These are phyloP conservation scores for Nyctereutes procyonoides DNA, from an alignment of 2,113 vertebrate genomes.

Conservation along the genomic window DNA sequence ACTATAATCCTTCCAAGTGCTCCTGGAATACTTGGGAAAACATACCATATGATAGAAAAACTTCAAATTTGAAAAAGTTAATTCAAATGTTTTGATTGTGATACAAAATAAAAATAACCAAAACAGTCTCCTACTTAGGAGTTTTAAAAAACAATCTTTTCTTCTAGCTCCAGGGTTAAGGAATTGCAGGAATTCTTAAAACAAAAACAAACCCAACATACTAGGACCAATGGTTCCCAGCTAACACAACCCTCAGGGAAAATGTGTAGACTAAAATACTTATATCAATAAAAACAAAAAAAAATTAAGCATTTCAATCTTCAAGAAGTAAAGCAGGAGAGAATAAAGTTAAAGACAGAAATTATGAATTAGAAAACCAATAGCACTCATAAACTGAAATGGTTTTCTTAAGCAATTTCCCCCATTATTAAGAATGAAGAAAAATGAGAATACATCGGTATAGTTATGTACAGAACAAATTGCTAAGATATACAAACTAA, in stretches of 20 bases:
- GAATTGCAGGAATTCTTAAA: not conserved
- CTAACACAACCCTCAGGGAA: not conserved
- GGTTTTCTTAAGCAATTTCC: not conserved
- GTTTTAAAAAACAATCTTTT: not conserved
- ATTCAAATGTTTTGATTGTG: not conserved
- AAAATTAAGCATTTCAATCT: not conserved
- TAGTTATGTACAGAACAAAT: not conserved
- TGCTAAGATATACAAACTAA: not conserved
- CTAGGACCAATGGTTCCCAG: not conserved
- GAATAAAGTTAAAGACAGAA: constrained; percentile 35
- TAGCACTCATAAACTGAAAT: not conserved
- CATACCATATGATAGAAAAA: not conserved
- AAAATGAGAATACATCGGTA: not conserved
- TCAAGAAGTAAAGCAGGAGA: not conserved
- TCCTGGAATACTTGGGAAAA: not conserved
- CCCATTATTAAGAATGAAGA: not conserved
- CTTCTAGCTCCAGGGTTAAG: not conserved
- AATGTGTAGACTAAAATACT: not conserved
- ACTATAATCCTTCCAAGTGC: not conserved
- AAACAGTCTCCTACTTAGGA: not conserved
- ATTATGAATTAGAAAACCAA: not conserved
- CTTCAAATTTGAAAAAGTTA: not conserved
- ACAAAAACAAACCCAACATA: not conserved
- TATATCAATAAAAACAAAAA: not conserved
- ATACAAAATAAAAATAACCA: not conserved